Conservation (phyloP, 2,888 invertebrate genomes). For the Lissonota sp. region DNA sequence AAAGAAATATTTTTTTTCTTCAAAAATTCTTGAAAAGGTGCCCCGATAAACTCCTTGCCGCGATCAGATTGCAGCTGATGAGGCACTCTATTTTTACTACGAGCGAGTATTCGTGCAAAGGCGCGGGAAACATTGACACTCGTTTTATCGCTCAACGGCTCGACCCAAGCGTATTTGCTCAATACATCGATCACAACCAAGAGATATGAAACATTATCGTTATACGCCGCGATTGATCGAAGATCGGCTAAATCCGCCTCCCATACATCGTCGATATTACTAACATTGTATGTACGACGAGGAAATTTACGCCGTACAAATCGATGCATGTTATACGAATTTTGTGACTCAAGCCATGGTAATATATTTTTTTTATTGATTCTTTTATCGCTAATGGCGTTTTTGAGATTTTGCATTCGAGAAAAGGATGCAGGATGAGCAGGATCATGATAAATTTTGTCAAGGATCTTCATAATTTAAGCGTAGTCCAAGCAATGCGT, state of each 20-base stretch:
- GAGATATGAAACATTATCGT: background rate
- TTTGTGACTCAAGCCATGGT: background rate
- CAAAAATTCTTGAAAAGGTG: background rate
- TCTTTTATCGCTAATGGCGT: no score
- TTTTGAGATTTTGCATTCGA: no score
- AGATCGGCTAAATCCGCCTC: background rate
- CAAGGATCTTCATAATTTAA: no score
- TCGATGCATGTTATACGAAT: constrained; percentile 5
- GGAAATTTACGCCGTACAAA: background rate
- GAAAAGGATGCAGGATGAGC: no score
- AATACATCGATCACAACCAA: background rate
- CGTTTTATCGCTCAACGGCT: background rate
- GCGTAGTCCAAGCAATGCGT: no score
- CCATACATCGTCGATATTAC: background rate
- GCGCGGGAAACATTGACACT: background rate
- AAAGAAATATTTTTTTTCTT: constrained; percentile 3
- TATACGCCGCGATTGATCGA: background rate
- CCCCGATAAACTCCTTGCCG: background rate
- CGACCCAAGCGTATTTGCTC: constrained; percentile 20
- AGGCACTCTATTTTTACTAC: background rate
- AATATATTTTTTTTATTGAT: no score
- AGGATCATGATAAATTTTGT: no score
- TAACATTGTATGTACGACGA: background rate
- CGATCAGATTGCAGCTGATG: background rate
- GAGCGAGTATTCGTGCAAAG: background rate